A percentile compares a stretch with the other conserved stretches of the same genome.
These are phyloP conservation scores for Darevskia nairensis DNA, from an alignment of 2,797 vertebrate genomes.

Conservation along the genomic window DNA sequence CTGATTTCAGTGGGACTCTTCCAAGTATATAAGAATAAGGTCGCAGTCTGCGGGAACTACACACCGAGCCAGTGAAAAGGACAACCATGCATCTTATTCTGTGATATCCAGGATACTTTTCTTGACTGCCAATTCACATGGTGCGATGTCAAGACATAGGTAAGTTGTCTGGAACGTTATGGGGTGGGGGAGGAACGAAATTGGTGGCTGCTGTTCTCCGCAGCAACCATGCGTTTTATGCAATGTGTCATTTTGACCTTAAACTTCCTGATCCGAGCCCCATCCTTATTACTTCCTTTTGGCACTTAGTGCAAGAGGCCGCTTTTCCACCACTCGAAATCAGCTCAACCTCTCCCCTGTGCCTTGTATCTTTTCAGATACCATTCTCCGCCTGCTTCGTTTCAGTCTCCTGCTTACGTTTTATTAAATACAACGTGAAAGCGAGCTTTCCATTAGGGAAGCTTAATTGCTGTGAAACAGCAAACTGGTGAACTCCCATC, in stretches of 20 bases:
- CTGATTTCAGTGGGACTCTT: neutral
- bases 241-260: neutral
- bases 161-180: no score
- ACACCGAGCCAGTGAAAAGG: neutral
- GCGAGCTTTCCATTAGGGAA: neutral
- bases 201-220: neutral
- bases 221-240: neutral
- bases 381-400: neutral
- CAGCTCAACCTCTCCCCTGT: neutral
- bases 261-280: neutral
- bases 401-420: neutral
- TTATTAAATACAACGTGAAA: neutral
- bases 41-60: neutral
- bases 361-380: neutral
- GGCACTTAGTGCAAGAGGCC: neutral
- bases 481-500: slow-evolving; percentile 19
- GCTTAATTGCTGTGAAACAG: slow-evolving; percentile 12
- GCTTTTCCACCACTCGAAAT: neutral
- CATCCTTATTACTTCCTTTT: neutral
- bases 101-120: no score
- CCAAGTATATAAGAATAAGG: neutral
- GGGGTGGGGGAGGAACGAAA: neutral
- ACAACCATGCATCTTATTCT: neutral
- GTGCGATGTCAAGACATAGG: neutral
- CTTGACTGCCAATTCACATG: no score